Conservation (phyloP, 2,797 vertebrate species). For the Oryzias dopingdopingensis region DNA sequence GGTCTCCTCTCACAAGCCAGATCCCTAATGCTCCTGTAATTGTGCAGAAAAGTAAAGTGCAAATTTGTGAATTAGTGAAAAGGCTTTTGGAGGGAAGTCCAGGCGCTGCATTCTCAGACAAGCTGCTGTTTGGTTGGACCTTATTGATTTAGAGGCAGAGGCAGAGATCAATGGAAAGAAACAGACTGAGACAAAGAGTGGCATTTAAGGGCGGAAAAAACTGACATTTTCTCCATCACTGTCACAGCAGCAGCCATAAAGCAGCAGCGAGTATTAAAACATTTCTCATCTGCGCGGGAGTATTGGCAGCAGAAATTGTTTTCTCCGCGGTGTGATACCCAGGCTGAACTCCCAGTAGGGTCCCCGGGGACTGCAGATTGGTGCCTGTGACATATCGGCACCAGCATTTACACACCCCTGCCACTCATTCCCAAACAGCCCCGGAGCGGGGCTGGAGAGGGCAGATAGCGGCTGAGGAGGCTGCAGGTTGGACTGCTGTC, state of each 20-base stretch:
- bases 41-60: slow-evolving; percentile 70
- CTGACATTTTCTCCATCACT: slow-evolving; percentile 99
- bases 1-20: slow-evolving; percentile 36
- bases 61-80: slow-evolving; percentile 58
- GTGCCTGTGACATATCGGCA: slow-evolving; percentile 87
- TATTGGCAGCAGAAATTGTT: slow-evolving; percentile 99
- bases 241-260: slow-evolving; percentile 91
- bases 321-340: slow-evolving; percentile 95
- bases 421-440: slow-evolving; percentile 72
- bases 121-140: slow-evolving; percentile 89
- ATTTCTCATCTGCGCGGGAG: slow-evolving; percentile 94
- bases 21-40: slow-evolving; percentile 67
- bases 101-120: slow-evolving; percentile 88
- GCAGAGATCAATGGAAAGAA: slow-evolving; percentile 96
- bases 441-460: slow-evolving; percentile 71
- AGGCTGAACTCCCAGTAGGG: slow-evolving; percentile 89
- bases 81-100: slow-evolving; percentile 64
- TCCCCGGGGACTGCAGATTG: slow-evolving; percentile 91
- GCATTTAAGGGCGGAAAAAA: slow-evolving; percentile 93
- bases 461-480: slow-evolving; percentile 70
- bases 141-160: slow-evolving; percentile 89
- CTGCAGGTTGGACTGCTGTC: slow-evolving; percentile 66
- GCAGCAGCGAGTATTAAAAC: slow-evolving; percentile 98
- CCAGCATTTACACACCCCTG: slow-evolving; percentile 75
- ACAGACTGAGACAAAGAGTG: slow-evolving; percentile 92